Conservation (phyloP, 2,113 vertebrate species). For the Junco hyemalis region DNA sequence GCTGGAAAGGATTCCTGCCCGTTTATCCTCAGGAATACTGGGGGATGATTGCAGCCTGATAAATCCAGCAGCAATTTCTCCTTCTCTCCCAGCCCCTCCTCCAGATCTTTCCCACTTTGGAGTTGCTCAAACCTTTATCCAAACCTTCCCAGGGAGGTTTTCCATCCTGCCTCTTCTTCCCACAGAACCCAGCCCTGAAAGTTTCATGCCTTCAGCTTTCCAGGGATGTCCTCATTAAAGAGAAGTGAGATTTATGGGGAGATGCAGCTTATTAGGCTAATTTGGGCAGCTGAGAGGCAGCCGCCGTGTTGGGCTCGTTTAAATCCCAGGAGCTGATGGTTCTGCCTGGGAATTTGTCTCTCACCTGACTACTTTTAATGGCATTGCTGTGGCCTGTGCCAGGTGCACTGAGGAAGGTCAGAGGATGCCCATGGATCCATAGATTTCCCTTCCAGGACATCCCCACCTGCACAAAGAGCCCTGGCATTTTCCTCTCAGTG, state of each 20-base stretch:
- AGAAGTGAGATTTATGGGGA: not conserved
- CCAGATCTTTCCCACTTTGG: not conserved
- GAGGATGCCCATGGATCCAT: not conserved
- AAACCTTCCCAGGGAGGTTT: not conserved
- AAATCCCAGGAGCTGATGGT: not conserved
- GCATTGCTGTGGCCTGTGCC: not conserved
- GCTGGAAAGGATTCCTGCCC: slow-evolving; percentile 23
- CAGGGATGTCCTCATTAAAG: not conserved
- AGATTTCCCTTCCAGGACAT: not conserved
- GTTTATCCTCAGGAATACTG: slow-evolving; percentile 27
- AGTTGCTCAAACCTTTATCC: not conserved
- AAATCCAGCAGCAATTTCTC: slow-evolving; percentile 57
- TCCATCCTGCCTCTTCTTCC: not conserved
- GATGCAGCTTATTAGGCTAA: not conserved
- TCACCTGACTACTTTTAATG: not conserved
- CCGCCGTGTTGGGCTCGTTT: not conserved
- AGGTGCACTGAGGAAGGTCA: not conserved
- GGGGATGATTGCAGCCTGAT: slow-evolving; percentile 33
- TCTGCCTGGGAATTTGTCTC: not conserved
- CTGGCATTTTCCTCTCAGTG: rapidly evolving
- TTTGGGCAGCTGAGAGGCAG: not conserved
- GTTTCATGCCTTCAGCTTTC: not conserved
- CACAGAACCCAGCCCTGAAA: rapidly evolving
- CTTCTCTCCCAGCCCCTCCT: not conserved
- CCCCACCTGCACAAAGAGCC: not conserved